phyloP scores from a whole-genome alignment of 2,888 invertebrate species.

The Chirona hameri region DNA sequence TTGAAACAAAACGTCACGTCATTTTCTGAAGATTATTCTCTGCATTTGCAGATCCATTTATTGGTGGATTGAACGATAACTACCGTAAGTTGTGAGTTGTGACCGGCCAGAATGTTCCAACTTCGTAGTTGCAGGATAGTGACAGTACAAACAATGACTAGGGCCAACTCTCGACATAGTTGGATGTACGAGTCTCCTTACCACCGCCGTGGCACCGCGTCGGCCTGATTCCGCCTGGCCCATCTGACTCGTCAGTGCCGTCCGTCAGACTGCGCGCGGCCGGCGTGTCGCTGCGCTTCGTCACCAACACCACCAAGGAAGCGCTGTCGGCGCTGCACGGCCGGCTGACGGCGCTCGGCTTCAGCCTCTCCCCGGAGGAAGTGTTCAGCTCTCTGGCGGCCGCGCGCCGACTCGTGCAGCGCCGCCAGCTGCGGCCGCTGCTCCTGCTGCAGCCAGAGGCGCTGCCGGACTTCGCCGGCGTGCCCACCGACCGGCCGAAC shows the following conservation, averaged over 20 bases:
- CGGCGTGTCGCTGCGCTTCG: constrained; percentile 64
- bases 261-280: constrained; percentile 55
- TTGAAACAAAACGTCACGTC: neutral
- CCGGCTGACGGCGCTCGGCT: constrained; percentile 63
- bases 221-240: neutral
- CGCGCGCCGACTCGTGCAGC: constrained; percentile 58
- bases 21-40: neutral
- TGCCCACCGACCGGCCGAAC: constrained; percentile 53
- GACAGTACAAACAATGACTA: neutral
- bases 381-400: constrained; percentile 74
- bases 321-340: constrained; percentile 60
- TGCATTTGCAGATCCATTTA: neutral
- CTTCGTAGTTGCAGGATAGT: neutral
- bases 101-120: neutral
- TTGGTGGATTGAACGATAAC: neutral
- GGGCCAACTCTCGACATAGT: neutral
- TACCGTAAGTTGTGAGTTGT: neutral
- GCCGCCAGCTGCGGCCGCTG: constrained; percentile 61
- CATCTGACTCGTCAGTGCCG: neutral
- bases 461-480: constrained; percentile 67
- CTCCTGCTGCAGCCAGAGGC: constrained; percentile 68
- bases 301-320: constrained; percentile 83
- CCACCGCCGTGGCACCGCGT: neutral
- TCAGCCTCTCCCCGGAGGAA: constrained; percentile 61
- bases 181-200: neutral